These are phyloP conservation scores for Crocodylus rhombifer DNA, from an alignment of 2,797 vertebrate genomes.

Conservation along the genomic window DNA sequence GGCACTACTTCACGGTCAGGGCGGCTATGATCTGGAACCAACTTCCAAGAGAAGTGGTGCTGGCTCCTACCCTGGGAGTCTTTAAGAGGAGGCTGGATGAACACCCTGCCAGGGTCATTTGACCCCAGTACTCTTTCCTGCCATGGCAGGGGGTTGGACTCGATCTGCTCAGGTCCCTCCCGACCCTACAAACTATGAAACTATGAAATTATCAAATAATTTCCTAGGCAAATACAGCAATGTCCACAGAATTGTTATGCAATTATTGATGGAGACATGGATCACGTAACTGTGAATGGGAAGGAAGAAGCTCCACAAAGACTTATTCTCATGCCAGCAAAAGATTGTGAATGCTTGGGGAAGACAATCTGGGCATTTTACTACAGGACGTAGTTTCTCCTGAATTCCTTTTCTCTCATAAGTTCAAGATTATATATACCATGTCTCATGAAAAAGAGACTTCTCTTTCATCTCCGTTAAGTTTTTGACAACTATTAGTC, in stretches of 20 bases:
- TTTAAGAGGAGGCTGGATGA: too few relatives aligned
- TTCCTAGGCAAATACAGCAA: background rate
- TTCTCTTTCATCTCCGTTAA: background rate
- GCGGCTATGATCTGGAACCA: too few relatives aligned
- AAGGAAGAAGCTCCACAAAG: background rate
- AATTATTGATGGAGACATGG: fast-evolving
- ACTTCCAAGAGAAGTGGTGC: too few relatives aligned
- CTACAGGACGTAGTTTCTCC: background rate
- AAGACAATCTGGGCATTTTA: background rate
- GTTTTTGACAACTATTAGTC: background rate
- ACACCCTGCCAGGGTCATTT: too few relatives aligned
- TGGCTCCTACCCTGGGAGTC: too few relatives aligned
- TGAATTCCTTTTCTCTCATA: background rate
- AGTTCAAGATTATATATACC: background rate
- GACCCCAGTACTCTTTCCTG: too few relatives aligned
- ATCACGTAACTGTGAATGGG: background rate
- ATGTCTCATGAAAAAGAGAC: background rate
- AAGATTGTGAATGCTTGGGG: background rate
- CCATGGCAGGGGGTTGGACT: too few relatives aligned
- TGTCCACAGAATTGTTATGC: background rate
- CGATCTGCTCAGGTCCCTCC: too few relatives aligned
- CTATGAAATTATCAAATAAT: background rate
- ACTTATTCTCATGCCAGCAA: background rate
- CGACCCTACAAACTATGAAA: too few relatives aligned
- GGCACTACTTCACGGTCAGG: too few relatives aligned